These are phyloP conservation scores for Sceliomorpha sp. DNA, from an alignment of 2,888 invertebrate genomes.

Conservation along the genomic window DNA sequence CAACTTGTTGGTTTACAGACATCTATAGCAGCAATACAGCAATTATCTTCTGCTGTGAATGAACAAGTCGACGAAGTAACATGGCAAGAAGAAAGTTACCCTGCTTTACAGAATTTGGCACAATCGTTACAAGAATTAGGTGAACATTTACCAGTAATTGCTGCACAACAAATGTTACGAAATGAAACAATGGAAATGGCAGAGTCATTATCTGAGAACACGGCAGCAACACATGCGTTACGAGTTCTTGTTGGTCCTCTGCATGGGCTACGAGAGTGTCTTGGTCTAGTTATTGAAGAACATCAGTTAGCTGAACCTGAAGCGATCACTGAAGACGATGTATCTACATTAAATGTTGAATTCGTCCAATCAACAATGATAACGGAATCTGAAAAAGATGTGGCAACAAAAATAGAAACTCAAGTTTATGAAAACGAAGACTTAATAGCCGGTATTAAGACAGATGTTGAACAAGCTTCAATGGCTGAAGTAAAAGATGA, in stretches of 20 bases:
- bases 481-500: not conserved
- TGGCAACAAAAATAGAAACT: not conserved
- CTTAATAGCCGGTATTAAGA: not conserved
- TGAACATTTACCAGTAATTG: slow-evolving; percentile 54
- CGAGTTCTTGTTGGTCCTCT: slow-evolving; percentile 52
- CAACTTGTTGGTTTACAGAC: slow-evolving; percentile 54
- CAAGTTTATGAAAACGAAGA: slow-evolving; percentile 7
- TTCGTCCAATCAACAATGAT: slow-evolving; percentile 27
- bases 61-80: slow-evolving; percentile 48
- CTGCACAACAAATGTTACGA: slow-evolving; percentile 25
- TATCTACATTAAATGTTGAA: slow-evolving; percentile 26
- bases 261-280: slow-evolving; percentile 56
- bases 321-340: slow-evolving; percentile 35
- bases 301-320: slow-evolving; percentile 47
- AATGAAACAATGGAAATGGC: slow-evolving; percentile 36
- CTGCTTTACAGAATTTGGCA: slow-evolving; percentile 59
- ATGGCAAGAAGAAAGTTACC: slow-evolving; percentile 58
- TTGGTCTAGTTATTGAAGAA: slow-evolving; percentile 57
- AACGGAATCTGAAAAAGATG: slow-evolving; percentile 6
- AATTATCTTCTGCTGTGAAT: slow-evolving; percentile 45
- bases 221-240: slow-evolving; percentile 18
- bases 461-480: not conserved
- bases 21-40: slow-evolving; percentile 59
- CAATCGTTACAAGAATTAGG: slow-evolving; percentile 55
- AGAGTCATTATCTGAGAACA: slow-evolving; percentile 20